Conservation (phyloP, 2,797 vertebrate species). For the Sebastes reedi region DNA sequence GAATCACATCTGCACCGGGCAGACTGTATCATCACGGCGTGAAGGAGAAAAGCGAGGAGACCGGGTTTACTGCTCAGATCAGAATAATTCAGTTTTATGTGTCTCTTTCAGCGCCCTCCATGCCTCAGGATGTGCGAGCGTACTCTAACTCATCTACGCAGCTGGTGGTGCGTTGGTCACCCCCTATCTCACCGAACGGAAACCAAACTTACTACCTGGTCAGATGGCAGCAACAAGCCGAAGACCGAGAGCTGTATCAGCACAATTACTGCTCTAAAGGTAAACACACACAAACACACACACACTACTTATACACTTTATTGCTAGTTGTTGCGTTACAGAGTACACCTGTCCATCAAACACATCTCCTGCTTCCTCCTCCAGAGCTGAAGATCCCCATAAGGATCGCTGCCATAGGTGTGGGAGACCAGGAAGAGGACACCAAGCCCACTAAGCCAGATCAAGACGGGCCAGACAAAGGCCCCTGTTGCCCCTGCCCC, state of each 20-base stretch:
- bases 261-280: slow-evolving; percentile 99
- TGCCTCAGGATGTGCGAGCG: slow-evolving; percentile 92
- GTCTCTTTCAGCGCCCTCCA: slow-evolving; percentile 87
- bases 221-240: slow-evolving; percentile 94
- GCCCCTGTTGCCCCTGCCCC: slow-evolving; percentile 92
- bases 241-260: slow-evolving; percentile 93
- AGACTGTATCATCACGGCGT: slow-evolving; percentile 11
- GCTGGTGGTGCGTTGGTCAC: slow-evolving; percentile 95
- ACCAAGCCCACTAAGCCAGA: slow-evolving; percentile 90
- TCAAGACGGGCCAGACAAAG: slow-evolving; percentile 85
- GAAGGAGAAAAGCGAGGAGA: slow-evolving; percentile 4
- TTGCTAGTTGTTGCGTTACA: not conserved
- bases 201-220: slow-evolving; percentile 96
- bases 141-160: slow-evolving; percentile 95
- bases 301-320: not conserved
- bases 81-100: not conserved
- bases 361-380: not conserved
- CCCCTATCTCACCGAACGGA: slow-evolving; percentile 91
- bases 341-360: not conserved
- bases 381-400: slow-evolving; percentile 93
- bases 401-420: slow-evolving; percentile 88
- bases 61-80: not conserved
- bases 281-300: slow-evolving; percentile 44
- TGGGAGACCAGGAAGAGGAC: slow-evolving; percentile 89
- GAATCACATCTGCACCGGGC: slow-evolving; percentile 48